Base-by-base conservation (phyloP, 2,797 vertebrate species). In the Pachyuromys duprasi region DNA sequence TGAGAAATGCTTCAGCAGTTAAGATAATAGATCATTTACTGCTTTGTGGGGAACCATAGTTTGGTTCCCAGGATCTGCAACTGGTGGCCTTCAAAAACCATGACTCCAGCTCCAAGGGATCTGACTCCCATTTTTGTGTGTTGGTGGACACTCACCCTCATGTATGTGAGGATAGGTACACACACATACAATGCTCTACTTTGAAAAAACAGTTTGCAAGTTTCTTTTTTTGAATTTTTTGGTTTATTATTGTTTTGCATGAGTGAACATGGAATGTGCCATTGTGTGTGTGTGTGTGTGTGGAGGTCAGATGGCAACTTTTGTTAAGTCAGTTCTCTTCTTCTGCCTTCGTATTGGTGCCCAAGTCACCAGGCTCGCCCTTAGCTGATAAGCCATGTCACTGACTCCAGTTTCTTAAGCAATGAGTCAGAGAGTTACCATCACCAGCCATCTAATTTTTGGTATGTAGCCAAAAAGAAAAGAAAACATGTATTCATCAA, bases 401-500 rank as follows among this genome's bases (percentile, higher is more conserved):
- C 53, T 72, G 49, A n/a, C n/a, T 72, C 49, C 22, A 42, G 53
- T 86, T 80, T 72, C 17, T 93, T 79, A 88, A 70, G 70, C 49
- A 86, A 33, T 78, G 80, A 86, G 74, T 72, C 74, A 63, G 39
- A 62, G 20, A 72, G 49, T 88, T 88, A n/a, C 60, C 60, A 33
- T 62, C 36, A 88, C n/a, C 26, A 33, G 15, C 89, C 76, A 33
- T 72, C 83, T 63, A 22, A 78, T 12, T 67, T 60, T 33, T 90
- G 72, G 18, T 20, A 8, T 70, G 33, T 45, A 60, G 45, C 17
- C 53, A 69, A 69, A 42, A 45, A 86, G 22, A 92, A 95, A 65
- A 49, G 42, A 95, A 93, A 96, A 65, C 53, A 67, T 62, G 0
- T 74, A 36, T 55, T 91, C 82, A 57, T 49, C 69, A 78, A 69